Evolutionary conservation across 2,797 vertebrate species (phyloP).

Genomic region (Amniataba percoides): DNA sequence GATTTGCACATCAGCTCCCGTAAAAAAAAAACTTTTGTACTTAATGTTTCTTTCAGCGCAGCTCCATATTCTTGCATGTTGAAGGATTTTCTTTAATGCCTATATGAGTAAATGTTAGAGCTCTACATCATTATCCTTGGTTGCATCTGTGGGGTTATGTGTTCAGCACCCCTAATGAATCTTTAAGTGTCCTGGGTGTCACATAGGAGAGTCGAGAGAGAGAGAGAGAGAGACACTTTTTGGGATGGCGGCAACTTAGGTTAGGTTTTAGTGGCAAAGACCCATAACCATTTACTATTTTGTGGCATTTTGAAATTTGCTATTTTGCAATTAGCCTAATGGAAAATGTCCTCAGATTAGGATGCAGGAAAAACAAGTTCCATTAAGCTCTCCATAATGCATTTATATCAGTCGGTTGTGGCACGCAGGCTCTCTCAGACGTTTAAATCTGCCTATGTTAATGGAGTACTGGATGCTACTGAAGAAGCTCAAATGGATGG

Average conservation of each 20-base stretch:
- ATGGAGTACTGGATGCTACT: conserved; percentile 21
- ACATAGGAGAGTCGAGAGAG: conserved; percentile 19
- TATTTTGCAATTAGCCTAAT: conserved; percentile 77
- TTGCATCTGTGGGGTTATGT: conserved; percentile 22
- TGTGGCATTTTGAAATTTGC: conserved; percentile 61
- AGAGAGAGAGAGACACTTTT: conserved; percentile 13
- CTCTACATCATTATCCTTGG: conserved; percentile 15
- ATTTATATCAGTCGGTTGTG: conserved; percentile 55
- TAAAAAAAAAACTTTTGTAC: conserved; percentile 13
- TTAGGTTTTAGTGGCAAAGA: conserved; percentile 44
- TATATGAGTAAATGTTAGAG: conserved; percentile 10
- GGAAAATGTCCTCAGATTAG: conserved; percentile 72
- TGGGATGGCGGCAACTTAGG: neutral
- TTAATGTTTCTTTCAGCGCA: neutral
- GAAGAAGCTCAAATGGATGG: conserved; percentile 19
- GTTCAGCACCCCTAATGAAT: conserved; percentile 44
- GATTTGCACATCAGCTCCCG: conserved; percentile 32
- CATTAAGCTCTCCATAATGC: conserved; percentile 72
- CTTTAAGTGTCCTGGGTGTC: conserved; percentile 44
- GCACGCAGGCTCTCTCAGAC: conserved; percentile 47
- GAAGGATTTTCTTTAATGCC: neutral
- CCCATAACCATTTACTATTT: conserved; percentile 61
- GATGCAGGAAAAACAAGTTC: conserved; percentile 61
- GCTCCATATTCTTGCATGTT: conserved; percentile 20
- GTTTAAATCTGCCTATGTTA: conserved; percentile 54